Conservation (phyloP, 2,797 vertebrate species). For the Enteromius treurensis region DNA sequence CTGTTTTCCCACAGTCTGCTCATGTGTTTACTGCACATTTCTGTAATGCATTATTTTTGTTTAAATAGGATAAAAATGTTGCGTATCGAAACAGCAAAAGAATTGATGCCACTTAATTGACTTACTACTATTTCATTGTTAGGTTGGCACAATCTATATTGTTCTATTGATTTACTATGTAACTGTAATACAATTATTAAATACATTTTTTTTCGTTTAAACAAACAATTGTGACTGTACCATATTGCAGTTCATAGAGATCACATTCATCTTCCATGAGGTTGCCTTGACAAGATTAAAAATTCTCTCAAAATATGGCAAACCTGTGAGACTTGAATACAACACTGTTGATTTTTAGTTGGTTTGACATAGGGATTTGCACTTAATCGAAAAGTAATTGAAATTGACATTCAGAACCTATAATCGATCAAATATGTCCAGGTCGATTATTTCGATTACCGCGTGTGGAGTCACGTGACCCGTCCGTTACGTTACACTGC, state of each 20-base stretch:
- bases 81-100: neutral
- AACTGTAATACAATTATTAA: neutral
- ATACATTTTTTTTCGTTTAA: neutral
- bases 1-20: slow-evolving; percentile 24
- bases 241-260: neutral
- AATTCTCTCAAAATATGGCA: too few species aligned
- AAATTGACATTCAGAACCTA: too few species aligned
- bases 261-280: neutral
- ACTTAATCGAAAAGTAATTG: too few species aligned
- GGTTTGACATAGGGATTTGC: too few species aligned
- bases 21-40: neutral
- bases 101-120: neutral
- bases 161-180: neutral
- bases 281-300: neutral
- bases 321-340: too few species aligned
- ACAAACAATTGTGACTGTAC: neutral
- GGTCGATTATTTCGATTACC: too few species aligned
- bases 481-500: too few species aligned
- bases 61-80: neutral
- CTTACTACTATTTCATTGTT: neutral
- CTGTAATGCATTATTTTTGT: neutral
- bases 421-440: too few species aligned
- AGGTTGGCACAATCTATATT: neutral
- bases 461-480: too few species aligned
- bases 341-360: too few species aligned